Evolutionary conservation across 2,113 vertebrate species (phyloP).

Genomic region (Heterotis niloticus): DNA sequence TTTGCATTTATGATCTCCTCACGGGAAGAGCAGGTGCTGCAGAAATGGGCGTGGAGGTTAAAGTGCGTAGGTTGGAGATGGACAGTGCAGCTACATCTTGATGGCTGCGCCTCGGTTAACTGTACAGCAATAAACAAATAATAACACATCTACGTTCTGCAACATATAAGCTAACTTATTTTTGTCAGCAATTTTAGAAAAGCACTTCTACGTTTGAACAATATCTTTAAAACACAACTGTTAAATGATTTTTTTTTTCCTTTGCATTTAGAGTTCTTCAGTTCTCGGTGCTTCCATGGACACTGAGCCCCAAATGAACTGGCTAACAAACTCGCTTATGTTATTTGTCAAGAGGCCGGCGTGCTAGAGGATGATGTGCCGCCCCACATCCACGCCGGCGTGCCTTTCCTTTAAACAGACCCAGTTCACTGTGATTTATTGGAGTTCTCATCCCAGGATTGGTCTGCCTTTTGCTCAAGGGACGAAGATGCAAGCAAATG

Average conservation of each 20-base stretch:
- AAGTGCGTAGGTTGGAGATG: not conserved
- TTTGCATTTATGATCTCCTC: not conserved
- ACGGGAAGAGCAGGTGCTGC: not conserved
- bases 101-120: not conserved
- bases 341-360: not conserved
- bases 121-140: not conserved
- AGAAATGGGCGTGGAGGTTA: not conserved
- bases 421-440: constrained; percentile 9
- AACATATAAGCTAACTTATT: not conserved
- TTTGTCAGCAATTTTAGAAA: no score
- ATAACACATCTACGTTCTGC: no score
- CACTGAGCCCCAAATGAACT: not conserved
- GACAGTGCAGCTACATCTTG: not conserved
- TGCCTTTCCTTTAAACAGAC: not conserved
- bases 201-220: no score
- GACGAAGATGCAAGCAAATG: constrained; percentile 22
- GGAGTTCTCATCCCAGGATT: constrained; percentile 9
- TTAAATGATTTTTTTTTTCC: not conserved
- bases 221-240: not conserved
- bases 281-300: not conserved
- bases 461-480: constrained; percentile 16
- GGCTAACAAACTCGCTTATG: not conserved
- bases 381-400: not conserved
- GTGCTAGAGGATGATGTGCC: not conserved
- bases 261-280: no score